Conservation (phyloP, 92 coral and sea anemone genomes). For the Umimayanthus kanabou region DNA sequence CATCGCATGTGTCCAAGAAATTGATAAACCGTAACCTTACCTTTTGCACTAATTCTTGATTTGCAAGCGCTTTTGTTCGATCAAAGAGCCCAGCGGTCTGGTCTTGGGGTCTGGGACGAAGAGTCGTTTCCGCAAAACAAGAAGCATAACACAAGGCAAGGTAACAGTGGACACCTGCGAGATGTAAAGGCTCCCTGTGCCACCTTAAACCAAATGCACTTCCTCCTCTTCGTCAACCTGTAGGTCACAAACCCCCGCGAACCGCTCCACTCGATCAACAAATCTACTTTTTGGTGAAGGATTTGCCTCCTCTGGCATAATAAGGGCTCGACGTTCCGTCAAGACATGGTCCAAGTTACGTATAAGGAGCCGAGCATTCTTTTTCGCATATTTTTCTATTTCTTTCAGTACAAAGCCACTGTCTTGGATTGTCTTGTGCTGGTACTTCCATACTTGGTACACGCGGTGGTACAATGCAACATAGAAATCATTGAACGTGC, state of each 20-base stretch:
- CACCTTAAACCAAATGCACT: slow-evolving; percentile 79
- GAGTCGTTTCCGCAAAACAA: no score
- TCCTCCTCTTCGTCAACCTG: slow-evolving; percentile 92
- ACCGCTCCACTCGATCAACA: slow-evolving; percentile 69
- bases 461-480: slow-evolving; percentile 78
- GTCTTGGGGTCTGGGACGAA: no score
- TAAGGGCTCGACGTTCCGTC: slow-evolving; percentile 68
- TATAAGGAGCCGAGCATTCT: slow-evolving; percentile 68
- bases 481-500: slow-evolving; percentile 84
- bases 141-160: no score
- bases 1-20: no score
- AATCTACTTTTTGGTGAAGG: slow-evolving; percentile 68
- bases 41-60: no score
- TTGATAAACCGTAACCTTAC: no score
- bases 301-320: slow-evolving; percentile 76
- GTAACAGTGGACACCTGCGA: no score
- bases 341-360: slow-evolving; percentile 74
- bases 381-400: slow-evolving; percentile 84
- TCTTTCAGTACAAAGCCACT: slow-evolving; percentile 96
- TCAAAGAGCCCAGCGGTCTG: no score
- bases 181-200: no score
- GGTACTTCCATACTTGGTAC: slow-evolving; percentile 91
- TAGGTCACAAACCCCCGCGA: slow-evolving; percentile 91
- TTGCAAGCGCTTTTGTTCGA: no score
- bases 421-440: slow-evolving; percentile 95